Conservation (phyloP, 2,888 invertebrate species). For the Drosophila austrosaltans region DNA sequence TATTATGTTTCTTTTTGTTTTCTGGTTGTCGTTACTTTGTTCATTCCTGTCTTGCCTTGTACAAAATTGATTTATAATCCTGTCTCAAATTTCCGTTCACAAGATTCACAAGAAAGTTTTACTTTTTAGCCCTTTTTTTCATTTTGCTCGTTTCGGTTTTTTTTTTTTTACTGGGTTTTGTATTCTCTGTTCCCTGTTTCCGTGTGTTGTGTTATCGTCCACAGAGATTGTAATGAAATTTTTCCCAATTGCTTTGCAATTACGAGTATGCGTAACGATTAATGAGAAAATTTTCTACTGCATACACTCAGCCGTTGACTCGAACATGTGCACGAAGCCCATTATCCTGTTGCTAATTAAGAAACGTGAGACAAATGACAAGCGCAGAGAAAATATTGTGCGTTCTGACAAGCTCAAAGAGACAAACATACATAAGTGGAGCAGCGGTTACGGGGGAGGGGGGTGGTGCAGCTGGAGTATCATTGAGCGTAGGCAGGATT, state of each 20-base stretch:
- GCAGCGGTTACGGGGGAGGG: background rate
- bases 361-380: conserved; percentile 80
- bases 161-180: background rate
- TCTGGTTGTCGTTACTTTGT: conserved; percentile 60
- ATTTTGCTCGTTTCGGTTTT: conserved; percentile 8
- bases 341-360: conserved; percentile 75
- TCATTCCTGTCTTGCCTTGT: conserved; percentile 47
- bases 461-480: background rate
- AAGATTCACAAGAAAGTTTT: conserved; percentile 26
- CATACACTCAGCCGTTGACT: conserved; percentile 40
- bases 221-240: conserved; percentile 63
- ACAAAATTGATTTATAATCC: conserved; percentile 79
- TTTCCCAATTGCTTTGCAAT: conserved; percentile 74
- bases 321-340: conserved; percentile 62
- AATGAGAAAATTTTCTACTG: conserved; percentile 49
- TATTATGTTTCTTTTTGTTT: conserved; percentile 23
- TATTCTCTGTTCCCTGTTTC: background rate
- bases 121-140: conserved; percentile 38
- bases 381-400: conserved; percentile 63
- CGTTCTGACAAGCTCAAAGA: conserved; percentile 27
- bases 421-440: background rate
- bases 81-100: conserved; percentile 53
- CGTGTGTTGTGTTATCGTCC: conserved; percentile 26
- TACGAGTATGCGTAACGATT: conserved; percentile 68
- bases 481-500: background rate